Percentiles rank a stretch among this genome's conserved stretches.
phyloP scores from a whole-genome alignment of 2,888 invertebrate species.

The Anoncus sp. region DNA sequence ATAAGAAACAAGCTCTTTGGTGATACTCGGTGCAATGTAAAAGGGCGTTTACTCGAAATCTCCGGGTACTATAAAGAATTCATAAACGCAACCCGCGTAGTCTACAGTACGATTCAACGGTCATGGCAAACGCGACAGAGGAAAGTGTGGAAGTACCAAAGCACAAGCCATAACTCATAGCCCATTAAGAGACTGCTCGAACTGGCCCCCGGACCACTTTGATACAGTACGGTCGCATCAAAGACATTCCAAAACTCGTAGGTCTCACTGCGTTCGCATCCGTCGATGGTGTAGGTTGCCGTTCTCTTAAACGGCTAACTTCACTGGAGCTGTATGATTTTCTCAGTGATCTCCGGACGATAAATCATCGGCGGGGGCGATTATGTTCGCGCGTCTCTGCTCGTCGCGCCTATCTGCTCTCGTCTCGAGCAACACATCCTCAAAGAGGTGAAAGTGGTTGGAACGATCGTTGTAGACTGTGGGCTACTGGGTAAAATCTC shows the following conservation, averaged over 20 bases:
- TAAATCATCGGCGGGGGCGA: conserved; percentile 65
- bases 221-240: conserved; percentile 80
- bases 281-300: too few species aligned
- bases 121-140: conserved; percentile 20
- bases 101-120: conserved; percentile 6
- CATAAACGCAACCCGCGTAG: conserved; percentile 45
- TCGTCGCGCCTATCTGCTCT: conserved; percentile 63
- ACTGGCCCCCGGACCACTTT: conserved; percentile 77
- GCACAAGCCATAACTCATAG: conserved; percentile 79
- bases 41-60: conserved; percentile 49
- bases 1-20: conserved; percentile 27
- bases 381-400: conserved; percentile 66
- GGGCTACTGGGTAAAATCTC: conserved; percentile 41
- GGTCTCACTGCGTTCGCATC: conserved; percentile 42
- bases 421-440: conserved; percentile 48
- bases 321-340: conserved; percentile 6
- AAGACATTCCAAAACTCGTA: conserved; percentile 77
- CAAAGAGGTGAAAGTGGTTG: conserved; percentile 40
- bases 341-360: conserved; percentile 53
- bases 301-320: neutral
- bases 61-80: conserved; percentile 51
- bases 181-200: conserved; percentile 79
- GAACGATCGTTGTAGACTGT: conserved; percentile 2
- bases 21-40: conserved; percentile 26
- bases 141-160: conserved; percentile 63